Evolutionary conservation across 1,140 invertebrate genomes (phyloP).

Genomic region (Cyrtorhinus lividipennis): DNA sequence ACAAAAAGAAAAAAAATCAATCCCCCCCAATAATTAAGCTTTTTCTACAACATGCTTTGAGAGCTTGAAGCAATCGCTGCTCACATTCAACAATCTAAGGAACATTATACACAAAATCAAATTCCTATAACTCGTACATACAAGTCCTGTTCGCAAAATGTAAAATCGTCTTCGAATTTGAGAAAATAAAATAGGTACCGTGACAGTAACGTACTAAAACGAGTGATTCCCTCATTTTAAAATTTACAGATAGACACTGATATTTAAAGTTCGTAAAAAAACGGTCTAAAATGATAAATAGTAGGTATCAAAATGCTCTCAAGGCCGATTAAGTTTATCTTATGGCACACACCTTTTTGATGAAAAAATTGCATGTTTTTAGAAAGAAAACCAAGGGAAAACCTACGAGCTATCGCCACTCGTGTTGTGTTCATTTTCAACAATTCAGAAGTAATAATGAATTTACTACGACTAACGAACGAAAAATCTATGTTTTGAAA

Average conservation of each 20-base stretch:
- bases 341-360: slow-evolving; percentile 5
- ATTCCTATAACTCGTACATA: neutral
- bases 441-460: neutral
- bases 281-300: neutral
- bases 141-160: neutral
- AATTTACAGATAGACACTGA: slow-evolving; percentile 1
- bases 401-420: too few species aligned
- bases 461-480: neutral
- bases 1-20: neutral
- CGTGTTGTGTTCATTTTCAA: neutral
- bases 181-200: too few species aligned
- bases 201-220: neutral
- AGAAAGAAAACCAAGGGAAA: too few species aligned
- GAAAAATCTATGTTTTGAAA: too few species aligned
- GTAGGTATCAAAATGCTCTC: neutral
- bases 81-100: slow-evolving; percentile 1
- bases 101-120: neutral
- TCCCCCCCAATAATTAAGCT: neutral
- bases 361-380: too few species aligned
- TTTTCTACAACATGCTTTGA: neutral
- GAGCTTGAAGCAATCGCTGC: neutral
- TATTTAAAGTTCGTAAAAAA: neutral
- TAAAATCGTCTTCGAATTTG: too few species aligned
- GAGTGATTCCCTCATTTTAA: neutral
- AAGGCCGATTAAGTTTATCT: neutral